Evolutionary conservation across 2,888 invertebrate genomes (phyloP).

Genomic region (Tetranychus truncatus): DNA sequence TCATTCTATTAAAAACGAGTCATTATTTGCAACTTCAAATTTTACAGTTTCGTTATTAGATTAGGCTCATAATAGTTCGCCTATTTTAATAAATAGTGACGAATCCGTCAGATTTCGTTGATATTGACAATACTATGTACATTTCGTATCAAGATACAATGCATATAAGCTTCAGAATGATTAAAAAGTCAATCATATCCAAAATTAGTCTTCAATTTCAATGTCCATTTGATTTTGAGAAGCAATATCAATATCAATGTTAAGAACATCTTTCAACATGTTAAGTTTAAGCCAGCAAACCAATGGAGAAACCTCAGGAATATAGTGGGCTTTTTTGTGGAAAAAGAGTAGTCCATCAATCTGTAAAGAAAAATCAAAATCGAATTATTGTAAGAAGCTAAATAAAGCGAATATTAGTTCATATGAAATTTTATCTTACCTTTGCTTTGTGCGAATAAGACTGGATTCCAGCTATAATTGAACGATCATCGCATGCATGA

Average conservation of each 20-base stretch:
- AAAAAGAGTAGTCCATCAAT: slow-evolving; percentile 81
- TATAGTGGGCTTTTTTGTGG: slow-evolving; percentile 61
- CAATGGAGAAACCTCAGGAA: slow-evolving; percentile 58
- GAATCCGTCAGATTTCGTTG: no score
- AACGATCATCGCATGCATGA: not conserved
- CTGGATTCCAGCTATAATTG: not conserved
- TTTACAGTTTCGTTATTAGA: no score
- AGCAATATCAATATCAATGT: not conserved
- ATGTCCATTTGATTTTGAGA: not conserved
- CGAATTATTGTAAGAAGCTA: not conserved
- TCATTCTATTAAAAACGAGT: no score
- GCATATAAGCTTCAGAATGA: no score
- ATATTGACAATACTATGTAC: no score
- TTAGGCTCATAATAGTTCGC: no score
- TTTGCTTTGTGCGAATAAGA: not conserved
- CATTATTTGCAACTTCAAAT: no score
- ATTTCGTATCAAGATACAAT: no score
- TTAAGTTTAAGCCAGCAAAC: slow-evolving; percentile 78
- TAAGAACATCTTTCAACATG: slow-evolving; percentile 44
- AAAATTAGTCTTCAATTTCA: not conserved
- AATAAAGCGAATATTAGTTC: not conserved
- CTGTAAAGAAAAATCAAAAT: slow-evolving; percentile 22
- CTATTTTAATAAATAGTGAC: no score
- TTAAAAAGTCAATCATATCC: no score
- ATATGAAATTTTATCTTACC: not conserved